Conservation (phyloP, 1,140 invertebrate species). For the Schlechtendalia chinensis region DNA sequence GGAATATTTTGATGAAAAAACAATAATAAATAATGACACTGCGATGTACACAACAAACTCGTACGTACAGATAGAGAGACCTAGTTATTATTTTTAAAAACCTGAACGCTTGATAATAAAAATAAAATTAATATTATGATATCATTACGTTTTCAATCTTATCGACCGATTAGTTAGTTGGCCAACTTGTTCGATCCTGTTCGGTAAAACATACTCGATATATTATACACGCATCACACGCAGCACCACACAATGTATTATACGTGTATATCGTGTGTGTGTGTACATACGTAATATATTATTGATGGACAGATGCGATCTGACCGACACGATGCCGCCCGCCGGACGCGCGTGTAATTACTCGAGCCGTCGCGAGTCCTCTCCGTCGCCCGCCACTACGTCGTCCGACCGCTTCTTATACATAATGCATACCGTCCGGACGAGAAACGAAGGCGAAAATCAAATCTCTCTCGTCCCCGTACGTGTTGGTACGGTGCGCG, state of each 20-base stretch:
- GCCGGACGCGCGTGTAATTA: constrained; percentile 26
- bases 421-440: neutral
- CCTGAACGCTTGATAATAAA: neutral
- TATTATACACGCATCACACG: constrained; percentile 7
- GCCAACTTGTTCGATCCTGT: neutral
- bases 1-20: neutral
- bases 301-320: constrained; percentile 48
- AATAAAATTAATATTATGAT: constrained; percentile 8
- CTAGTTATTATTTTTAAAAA: constrained; percentile 7
- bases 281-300: constrained; percentile 19
- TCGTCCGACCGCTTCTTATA: constrained; percentile 1
- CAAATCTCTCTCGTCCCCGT: constrained; percentile 4
- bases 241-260: neutral
- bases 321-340: constrained; percentile 16
- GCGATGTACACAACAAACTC: no score
- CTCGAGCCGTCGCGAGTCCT: constrained; percentile 6
- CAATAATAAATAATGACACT: no score
- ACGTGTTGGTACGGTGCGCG: neutral
- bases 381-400: neutral
- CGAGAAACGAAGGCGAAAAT: constrained; percentile 16
- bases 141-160: constrained; percentile 8
- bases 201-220: neutral
- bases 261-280: neutral
- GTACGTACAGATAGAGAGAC: no score
- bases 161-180: constrained; percentile 11